Evolutionary conservation across 2,888 invertebrate species (phyloP).

Genomic region (Rhodophaea formosa): DNA sequence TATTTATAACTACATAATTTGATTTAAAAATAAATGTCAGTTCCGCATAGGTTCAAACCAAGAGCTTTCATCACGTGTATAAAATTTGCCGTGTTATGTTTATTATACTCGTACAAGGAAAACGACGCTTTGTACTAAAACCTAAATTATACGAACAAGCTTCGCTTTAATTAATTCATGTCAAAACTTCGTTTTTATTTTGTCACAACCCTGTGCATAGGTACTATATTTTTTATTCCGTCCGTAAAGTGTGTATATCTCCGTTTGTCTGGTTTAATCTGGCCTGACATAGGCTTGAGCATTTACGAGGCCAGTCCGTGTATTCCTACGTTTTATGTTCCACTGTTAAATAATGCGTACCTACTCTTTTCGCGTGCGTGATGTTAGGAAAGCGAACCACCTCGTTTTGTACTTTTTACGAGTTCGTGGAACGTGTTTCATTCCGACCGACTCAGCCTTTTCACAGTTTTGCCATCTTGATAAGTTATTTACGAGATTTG

Average conservation of each 20-base stretch:
- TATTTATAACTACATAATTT: no score
- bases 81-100: neutral
- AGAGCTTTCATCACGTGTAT: neutral
- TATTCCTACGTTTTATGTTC: conserved; percentile 56
- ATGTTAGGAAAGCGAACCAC: conserved; percentile 52
- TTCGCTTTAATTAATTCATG: neutral
- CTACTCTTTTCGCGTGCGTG: conserved; percentile 47
- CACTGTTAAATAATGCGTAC: conserved; percentile 64
- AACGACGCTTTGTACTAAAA: neutral
- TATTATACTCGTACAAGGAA: neutral
- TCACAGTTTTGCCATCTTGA: conserved; percentile 24
- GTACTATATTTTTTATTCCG: conserved; percentile 3
- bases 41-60: no score
- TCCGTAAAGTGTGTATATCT: conserved; percentile 7
- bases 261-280: conserved; percentile 50
- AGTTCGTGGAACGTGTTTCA: conserved; percentile 57
- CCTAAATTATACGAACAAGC: neutral
- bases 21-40: no score
- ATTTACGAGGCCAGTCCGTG: conserved; percentile 57
- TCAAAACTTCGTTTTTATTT: conserved; percentile 1
- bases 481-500: conserved; percentile 9
- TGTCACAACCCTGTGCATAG: neutral
- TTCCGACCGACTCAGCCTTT: conserved; percentile 41
- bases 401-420: conserved; percentile 60
- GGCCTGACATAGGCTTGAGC: conserved; percentile 47